Evolutionary conservation across 2,797 vertebrate genomes (phyloP), one percentile per base, ranked within the genome.

Genomic region (Chelmon rostratus): DNA sequence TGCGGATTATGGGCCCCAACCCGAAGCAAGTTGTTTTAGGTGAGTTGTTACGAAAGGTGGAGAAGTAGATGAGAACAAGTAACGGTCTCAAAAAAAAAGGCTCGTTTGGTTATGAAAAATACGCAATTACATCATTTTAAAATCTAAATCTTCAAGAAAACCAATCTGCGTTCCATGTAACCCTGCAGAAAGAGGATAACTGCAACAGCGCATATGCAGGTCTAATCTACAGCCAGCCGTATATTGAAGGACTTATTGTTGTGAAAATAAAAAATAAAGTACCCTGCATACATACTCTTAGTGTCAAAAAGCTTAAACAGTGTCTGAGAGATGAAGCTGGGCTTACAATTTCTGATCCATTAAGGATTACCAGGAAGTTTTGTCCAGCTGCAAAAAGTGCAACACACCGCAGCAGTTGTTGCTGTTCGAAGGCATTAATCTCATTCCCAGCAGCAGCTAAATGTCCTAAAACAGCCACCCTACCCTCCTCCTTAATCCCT

Each of bases 321-420:
- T 81, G 82, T 73, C 86, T 62, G 73, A 79, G 87, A 76, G 86
- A 85, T 79, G 77, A 78, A 68, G 83, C 73, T 54, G 88, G 79
- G 78, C 83, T 94, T 90, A 91, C 73, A 58, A 62, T 61, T 86
- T 76, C 79, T 84, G 84, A 91, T 91, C 89, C 90, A 86, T 86
- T 78, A 87, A 76, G 90, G 94, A 95, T 94, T 95, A 94, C 10
- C 21, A 33, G 56, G 37, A 91, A 92, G 79, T 93, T 89, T 76
- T 16, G 64, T 82, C 86, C 75, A 84, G 87, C 77, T 83, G 84
- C 72, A 88, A 71, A 92, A 92, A 89, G 89, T 88, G 81, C 92
- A 91, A 85, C 87, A 89, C 68, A 18, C 83, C 25, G 81, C 47
- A 71, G 81, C 88, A 77, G 87, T 78, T 81, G 81, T 86, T 89